A percentile compares a stretch with the other conserved stretches of the same genome.
phyloP scores from a whole-genome alignment of 1,140 invertebrate genomes.

The Branchinecta lindahli region DNA sequence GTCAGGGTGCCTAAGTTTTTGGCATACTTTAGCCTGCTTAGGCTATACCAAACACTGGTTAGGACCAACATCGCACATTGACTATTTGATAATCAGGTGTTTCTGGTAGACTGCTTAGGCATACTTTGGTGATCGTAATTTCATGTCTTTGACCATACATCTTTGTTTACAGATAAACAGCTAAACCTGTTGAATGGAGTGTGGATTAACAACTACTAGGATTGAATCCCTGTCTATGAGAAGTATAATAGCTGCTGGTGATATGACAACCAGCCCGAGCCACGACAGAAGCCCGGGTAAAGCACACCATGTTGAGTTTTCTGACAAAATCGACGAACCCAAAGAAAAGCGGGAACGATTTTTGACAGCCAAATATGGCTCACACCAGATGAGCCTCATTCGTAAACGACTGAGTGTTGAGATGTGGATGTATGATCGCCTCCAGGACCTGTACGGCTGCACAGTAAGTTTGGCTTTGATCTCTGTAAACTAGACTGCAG shows the following conservation, averaged over 20 bases:
- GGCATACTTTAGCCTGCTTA: no score
- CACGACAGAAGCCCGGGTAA: slow-evolving; percentile 13
- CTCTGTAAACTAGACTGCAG: no score
- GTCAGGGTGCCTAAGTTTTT: no score
- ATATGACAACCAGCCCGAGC: slow-evolving; percentile 3
- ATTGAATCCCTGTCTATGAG: slow-evolving; percentile 14
- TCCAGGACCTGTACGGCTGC: slow-evolving; percentile 72
- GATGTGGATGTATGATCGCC: slow-evolving; percentile 92
- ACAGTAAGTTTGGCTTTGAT: slow-evolving; percentile 40
- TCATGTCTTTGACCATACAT: no score
- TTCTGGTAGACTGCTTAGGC: no score
- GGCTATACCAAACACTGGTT: no score
- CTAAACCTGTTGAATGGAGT: background rate
- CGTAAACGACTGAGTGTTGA: slow-evolving; percentile 83
- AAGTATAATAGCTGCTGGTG: slow-evolving; percentile 17
- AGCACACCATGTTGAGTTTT: slow-evolving; percentile 68
- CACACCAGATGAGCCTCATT: slow-evolving; percentile 91
- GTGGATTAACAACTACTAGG: background rate
- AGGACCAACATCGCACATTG: no score
- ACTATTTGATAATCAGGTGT: no score
- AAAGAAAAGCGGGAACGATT: slow-evolving; percentile 81
- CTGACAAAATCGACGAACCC: slow-evolving; percentile 57
- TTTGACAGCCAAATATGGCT: slow-evolving; percentile 87
- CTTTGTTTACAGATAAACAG: background rate
- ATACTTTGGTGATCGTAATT: no score